Conservation (phyloP, 2,888 invertebrate genomes). For the Timema cristinae region DNA sequence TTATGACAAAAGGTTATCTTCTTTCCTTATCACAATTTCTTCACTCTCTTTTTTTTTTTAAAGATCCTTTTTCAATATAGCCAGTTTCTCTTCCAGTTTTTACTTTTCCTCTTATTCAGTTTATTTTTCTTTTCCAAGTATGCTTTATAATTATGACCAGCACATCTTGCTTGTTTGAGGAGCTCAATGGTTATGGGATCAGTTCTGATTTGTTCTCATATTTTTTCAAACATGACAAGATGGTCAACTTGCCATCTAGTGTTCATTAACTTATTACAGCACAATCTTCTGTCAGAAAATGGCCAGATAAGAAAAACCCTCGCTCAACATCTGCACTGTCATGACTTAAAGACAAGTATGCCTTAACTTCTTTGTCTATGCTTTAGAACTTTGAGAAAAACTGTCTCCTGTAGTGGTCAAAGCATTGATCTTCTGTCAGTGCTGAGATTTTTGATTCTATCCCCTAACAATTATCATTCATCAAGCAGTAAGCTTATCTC, state of each 20-base stretch:
- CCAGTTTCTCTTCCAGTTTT: not conserved
- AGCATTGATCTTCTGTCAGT: not conserved
- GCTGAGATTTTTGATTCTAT: not conserved
- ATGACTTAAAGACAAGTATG: not conserved
- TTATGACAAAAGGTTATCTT: not conserved
- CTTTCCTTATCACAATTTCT: not conserved
- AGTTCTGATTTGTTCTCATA: not conserved
- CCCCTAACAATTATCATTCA: no score
- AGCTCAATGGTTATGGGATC: no score
- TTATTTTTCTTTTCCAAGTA: not conserved
- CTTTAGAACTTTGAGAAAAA: no score
- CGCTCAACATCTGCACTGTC: slow-evolving; percentile 1
- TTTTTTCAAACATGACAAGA: not conserved
- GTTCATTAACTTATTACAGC: not conserved
- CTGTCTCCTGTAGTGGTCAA: not conserved
- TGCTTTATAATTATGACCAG: not conserved
- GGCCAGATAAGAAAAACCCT: slow-evolving; percentile 1
- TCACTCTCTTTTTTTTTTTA: not conserved
- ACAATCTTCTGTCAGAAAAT: not conserved
- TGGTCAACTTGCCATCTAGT: not conserved
- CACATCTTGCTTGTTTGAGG: not conserved
- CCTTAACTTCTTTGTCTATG: not conserved
- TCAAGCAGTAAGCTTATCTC: no score
- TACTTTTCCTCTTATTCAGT: slow-evolving; percentile 4
- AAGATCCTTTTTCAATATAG: not conserved